phyloP scores from a whole-genome alignment of 2,797 vertebrate species.

The Propithecus deckenii region DNA sequence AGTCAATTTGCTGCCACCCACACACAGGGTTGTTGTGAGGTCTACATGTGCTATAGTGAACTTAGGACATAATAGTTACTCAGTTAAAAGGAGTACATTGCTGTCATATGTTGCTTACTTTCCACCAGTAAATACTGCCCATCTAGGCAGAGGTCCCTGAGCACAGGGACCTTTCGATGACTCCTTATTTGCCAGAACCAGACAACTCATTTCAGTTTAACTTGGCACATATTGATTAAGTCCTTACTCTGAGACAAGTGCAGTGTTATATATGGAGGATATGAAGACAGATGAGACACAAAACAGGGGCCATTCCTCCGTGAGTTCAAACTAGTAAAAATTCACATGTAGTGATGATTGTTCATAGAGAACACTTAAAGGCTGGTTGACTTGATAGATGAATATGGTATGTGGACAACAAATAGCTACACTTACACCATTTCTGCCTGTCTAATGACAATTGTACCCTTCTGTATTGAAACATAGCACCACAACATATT shows the following conservation, averaged over 20 bases:
- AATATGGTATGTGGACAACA: neutral
- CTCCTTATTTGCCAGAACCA: neutral
- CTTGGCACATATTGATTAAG: neutral
- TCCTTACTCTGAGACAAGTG: neutral
- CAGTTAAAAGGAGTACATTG: neutral
- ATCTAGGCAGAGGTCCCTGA: neutral
- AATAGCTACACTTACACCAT: neutral
- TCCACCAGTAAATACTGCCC: neutral
- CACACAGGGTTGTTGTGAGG: neutral
- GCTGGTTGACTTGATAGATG: neutral
- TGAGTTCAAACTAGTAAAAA: neutral
- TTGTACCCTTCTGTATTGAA: neutral
- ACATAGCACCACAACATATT: neutral
- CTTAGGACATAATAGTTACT: neutral
- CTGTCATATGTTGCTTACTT: neutral
- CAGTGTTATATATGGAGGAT: neutral
- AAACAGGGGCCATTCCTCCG: neutral
- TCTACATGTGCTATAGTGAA: neutral
- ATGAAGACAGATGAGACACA: neutral
- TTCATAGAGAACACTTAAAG: neutral
- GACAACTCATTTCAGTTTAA: neutral
- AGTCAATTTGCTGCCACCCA: neutral
- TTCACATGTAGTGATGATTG: neutral
- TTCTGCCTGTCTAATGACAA: neutral
- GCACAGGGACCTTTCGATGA: neutral